Conservation (phyloP, 2,888 invertebrate species). For the Aleiodes alternator region DNA sequence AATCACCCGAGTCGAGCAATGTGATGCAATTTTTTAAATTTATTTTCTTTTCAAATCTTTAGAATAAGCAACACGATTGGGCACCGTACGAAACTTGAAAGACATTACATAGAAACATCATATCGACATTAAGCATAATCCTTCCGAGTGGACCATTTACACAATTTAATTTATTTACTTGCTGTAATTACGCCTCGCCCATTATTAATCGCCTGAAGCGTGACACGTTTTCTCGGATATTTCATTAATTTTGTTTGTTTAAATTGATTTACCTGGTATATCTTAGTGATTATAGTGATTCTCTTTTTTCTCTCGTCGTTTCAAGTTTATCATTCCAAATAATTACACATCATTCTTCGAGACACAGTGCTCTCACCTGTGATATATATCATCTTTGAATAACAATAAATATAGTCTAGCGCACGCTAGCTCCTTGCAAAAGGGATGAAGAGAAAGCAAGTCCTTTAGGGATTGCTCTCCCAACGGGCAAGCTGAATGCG, state of each 20-base stretch:
- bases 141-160: conserved; percentile 51
- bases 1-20: conserved; percentile 40
- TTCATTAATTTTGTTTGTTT: conserved; percentile 29
- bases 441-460: background rate
- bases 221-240: background rate
- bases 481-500: conserved; percentile 73
- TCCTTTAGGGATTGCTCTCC: conserved; percentile 71
- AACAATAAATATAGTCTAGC: conserved; percentile 15
- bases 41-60: conserved; percentile 11
- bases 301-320: background rate
- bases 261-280: conserved; percentile 11
- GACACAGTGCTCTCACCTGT: conserved; percentile 12
- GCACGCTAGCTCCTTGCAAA: background rate
- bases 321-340: background rate
- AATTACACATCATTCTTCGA: conserved; percentile 3
- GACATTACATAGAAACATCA: conserved; percentile 53
- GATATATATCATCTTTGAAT: background rate
- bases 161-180: conserved; percentile 28
- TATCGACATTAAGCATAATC: conserved; percentile 71
- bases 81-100: conserved; percentile 38
- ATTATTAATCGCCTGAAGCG: conserved; percentile 28
- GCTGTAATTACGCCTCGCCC: conserved; percentile 8
- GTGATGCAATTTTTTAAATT: conserved; percentile 5
- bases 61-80: conserved; percentile 34
- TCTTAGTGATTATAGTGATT: background rate